Evolutionary conservation across 2,113 vertebrate genomes (phyloP).

Genomic region (Geococcyx californianus): DNA sequence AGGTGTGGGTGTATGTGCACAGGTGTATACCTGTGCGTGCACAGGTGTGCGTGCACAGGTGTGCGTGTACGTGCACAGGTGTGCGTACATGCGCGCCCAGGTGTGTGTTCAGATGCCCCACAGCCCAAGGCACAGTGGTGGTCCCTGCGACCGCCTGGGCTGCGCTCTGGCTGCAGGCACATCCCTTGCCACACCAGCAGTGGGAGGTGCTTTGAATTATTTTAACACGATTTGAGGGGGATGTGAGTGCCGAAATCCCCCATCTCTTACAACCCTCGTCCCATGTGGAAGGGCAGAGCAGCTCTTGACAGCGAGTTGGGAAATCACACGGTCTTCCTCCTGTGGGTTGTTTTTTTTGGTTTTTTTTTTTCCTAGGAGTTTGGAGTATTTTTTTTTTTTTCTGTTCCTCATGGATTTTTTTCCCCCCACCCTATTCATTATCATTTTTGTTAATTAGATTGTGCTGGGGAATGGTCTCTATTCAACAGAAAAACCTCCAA

Average conservation of each 20-base stretch:
- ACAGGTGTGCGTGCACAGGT: neutral
- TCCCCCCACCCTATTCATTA: neutral
- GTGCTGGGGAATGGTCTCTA: slow-evolving; percentile 50
- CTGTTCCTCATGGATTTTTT: neutral
- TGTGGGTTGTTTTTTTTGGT: no score
- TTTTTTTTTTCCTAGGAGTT: neutral
- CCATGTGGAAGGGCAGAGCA: fast-evolving
- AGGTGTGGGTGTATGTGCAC: no score
- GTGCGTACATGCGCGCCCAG: no score
- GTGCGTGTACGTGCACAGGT: neutral
- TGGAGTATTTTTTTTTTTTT: neutral
- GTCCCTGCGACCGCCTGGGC: neutral
- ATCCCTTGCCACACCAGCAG: fast-evolving
- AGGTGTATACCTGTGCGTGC: no score
- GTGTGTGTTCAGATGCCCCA: fast-evolving
- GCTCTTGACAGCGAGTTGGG: neutral
- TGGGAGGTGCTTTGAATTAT: neutral
- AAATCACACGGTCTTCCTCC: neutral
- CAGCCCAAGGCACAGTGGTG: fast-evolving
- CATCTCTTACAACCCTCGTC: neutral
- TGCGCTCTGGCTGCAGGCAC: neutral
- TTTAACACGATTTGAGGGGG: neutral
- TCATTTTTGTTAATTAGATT: slow-evolving; percentile 60
- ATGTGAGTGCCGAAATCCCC: neutral
- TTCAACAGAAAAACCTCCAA: slow-evolving; percentile 3